These are phyloP conservation scores for Drosophila neutralis DNA, from an alignment of 2,888 invertebrate species.

Conservation along the genomic window DNA sequence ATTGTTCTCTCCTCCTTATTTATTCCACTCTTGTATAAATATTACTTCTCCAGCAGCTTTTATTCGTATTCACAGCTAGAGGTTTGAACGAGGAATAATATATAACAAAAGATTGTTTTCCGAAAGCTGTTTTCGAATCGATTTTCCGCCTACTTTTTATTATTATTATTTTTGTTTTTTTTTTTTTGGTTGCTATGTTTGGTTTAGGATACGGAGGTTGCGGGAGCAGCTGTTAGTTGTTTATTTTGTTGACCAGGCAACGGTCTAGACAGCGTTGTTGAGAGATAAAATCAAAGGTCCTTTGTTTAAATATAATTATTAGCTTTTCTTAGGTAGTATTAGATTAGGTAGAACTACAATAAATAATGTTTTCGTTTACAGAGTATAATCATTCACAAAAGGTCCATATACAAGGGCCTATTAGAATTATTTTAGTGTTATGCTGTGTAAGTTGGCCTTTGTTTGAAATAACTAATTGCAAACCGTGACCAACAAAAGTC, in stretches of 20 bases:
- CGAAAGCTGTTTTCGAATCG: constrained; percentile 32
- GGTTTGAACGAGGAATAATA: constrained; percentile 30
- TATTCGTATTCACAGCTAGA: constrained; percentile 24
- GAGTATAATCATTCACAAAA: background rate
- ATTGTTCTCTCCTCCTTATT: constrained; percentile 49
- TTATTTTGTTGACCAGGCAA: constrained; percentile 55
- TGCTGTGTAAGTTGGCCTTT: background rate
- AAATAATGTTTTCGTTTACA: background rate
- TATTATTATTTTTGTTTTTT: constrained; percentile 6
- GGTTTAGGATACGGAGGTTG: background rate
- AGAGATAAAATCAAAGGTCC: background rate
- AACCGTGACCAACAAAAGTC: constrained; percentile 9
- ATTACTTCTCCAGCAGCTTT: constrained; percentile 3
- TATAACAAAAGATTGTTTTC: background rate
- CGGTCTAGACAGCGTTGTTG: constrained; percentile 5
- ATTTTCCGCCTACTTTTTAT: constrained; percentile 48
- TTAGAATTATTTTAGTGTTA: background rate
- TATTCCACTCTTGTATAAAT: constrained; percentile 6
- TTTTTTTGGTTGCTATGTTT: constrained; percentile 6
- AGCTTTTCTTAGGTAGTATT: background rate
- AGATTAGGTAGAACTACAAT: background rate
- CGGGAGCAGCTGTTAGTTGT: constrained; percentile 35
- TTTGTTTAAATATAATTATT: background rate
- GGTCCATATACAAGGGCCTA: background rate
- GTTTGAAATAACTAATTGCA: background rate